Percentiles rank a stretch among this genome's conserved stretches.
These are phyloP conservation scores for Habropoda laboriosa DNA, from an alignment of 1,140 invertebrate genomes.

Conservation along the genomic window DNA sequence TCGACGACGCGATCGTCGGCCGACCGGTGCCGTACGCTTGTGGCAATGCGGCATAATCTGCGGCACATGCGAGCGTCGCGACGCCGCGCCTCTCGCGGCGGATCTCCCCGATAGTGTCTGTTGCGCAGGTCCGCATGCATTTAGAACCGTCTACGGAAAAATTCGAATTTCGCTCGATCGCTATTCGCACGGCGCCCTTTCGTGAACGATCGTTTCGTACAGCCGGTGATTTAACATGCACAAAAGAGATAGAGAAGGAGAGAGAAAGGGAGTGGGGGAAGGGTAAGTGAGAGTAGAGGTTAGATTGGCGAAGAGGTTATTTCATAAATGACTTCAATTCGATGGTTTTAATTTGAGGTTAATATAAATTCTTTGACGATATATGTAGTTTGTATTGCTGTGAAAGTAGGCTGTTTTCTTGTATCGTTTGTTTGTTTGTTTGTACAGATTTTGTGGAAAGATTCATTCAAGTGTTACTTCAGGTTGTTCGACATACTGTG, in stretches of 20 bases:
- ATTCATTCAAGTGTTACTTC: background rate
- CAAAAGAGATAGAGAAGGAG: too few relatives aligned
- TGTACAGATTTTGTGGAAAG: too few relatives aligned
- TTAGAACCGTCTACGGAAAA: background rate
- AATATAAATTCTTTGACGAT: background rate
- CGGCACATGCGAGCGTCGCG: constrained; percentile 63
- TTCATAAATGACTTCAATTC: background rate
- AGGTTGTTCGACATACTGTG: background rate
- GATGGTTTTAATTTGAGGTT: background rate
- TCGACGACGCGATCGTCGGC: constrained; percentile 8
- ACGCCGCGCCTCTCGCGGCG: constrained; percentile 65
- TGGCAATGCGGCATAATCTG: constrained; percentile 74
- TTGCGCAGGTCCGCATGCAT: constrained; percentile 21
- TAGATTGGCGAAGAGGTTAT: background rate
- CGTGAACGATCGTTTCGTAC: background rate
- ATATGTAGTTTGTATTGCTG: background rate
- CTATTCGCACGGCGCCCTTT: too few relatives aligned
- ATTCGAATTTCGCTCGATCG: constrained; percentile 17
- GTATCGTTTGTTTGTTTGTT: background rate
- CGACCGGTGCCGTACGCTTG: constrained; percentile 52
- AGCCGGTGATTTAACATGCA: background rate
- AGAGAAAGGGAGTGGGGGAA: too few relatives aligned
- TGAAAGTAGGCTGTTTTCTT: background rate
- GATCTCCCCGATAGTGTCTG: background rate
- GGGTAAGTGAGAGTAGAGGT: background rate